Evolutionary conservation across 1,140 invertebrate species (phyloP).

Genomic region (Acromyrmex heyeri): DNA sequence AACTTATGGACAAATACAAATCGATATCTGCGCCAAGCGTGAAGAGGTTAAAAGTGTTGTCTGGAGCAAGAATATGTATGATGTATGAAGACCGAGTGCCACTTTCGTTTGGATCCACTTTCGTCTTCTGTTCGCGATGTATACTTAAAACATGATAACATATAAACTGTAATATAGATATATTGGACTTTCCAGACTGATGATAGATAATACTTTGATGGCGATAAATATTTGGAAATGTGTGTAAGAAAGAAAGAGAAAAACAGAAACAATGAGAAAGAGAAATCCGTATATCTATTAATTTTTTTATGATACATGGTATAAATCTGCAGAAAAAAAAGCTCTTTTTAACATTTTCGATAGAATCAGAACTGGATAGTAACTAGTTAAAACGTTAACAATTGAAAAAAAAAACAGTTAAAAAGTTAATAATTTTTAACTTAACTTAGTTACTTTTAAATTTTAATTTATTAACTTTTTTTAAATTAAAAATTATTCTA

Average conservation of each 20-base stretch:
- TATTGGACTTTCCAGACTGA: neutral
- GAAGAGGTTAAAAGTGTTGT: constrained; percentile 55
- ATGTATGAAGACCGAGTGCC: constrained; percentile 54
- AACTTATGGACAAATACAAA: constrained; percentile 60
- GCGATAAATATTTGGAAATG: neutral
- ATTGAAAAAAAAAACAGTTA: too few relatives aligned
- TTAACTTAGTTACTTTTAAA: too few relatives aligned
- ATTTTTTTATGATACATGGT: neutral
- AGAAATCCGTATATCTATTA: neutral
- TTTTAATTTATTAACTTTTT: too few relatives aligned
- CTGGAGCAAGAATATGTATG: constrained; percentile 7
- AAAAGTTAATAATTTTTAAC: too few relatives aligned
- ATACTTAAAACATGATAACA: constrained; percentile 48
- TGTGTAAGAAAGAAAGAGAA: neutral
- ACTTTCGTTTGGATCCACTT: constrained; percentile 37
- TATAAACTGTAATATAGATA: constrained; percentile 11
- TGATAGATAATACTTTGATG: constrained; percentile 15
- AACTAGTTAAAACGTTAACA: too few relatives aligned
- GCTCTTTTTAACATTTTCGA: too few relatives aligned
- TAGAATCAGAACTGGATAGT: too few relatives aligned
- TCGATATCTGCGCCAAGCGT: constrained; percentile 55
- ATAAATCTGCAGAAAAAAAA: too few relatives aligned
- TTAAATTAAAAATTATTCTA: too few relatives aligned
- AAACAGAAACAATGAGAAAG: neutral
- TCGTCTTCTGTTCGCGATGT: constrained; percentile 1